phyloP scores from a whole-genome alignment of 2,797 vertebrate genomes.

The Cryptoblepharus egeriae region DNA sequence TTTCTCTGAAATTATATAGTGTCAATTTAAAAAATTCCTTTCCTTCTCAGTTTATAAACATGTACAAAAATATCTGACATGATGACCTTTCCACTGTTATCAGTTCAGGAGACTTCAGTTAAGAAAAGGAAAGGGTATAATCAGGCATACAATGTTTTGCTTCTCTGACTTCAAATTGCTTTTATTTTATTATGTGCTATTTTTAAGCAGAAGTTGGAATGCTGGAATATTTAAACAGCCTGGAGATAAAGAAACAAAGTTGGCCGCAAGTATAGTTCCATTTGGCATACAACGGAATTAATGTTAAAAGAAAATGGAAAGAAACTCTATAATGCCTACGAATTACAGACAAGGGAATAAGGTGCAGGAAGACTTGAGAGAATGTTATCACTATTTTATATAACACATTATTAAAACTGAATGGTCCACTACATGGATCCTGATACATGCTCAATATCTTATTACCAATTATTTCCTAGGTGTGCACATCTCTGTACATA shows the following conservation, averaged over 20 bases:
- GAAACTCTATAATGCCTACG: neutral
- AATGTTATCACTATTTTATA: neutral
- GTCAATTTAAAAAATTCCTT: neutral
- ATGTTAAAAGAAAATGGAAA: neutral
- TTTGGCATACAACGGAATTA: neutral
- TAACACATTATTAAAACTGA: neutral
- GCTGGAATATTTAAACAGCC: neutral
- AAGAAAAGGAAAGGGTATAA: neutral
- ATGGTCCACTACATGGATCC: neutral
- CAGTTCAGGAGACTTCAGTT: conserved; percentile 4
- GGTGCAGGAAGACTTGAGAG: neutral
- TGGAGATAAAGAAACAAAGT: conserved; percentile 2
- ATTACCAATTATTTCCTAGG: too few relatives aligned
- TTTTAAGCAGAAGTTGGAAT: conserved; percentile 3
- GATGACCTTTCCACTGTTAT: conserved; percentile 7
- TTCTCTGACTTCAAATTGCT: conserved; percentile 12
- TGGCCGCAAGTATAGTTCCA: neutral
- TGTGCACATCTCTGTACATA: too few relatives aligned
- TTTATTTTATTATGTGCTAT: neutral
- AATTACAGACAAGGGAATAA: neutral
- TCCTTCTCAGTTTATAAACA: conserved; percentile 37
- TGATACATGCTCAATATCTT: too few relatives aligned
- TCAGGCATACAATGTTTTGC: neutral
- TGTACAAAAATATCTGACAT: conserved; percentile 6
- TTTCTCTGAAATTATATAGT: neutral